Conservation (phyloP, 1,140 invertebrate species). For the Tribolium castaneum region DNA sequence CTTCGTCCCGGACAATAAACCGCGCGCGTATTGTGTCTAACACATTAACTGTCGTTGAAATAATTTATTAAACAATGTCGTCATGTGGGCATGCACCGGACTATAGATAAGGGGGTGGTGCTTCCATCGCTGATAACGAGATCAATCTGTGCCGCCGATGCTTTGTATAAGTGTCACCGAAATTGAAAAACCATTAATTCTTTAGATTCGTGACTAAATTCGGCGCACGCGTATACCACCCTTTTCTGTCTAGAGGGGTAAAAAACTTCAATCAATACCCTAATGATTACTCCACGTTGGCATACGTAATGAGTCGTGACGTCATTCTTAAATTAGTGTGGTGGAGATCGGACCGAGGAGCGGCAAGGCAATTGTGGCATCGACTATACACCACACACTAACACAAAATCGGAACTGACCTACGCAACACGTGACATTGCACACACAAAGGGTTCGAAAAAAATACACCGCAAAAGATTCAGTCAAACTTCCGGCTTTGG, state of each 20-base stretch:
- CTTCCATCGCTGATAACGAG: constrained; percentile 26
- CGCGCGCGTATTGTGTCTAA: not conserved
- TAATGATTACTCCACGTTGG: constrained; percentile 60
- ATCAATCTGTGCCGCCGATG: constrained; percentile 27
- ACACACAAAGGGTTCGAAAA: not conserved
- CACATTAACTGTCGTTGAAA: constrained; percentile 25
- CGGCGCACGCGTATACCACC: constrained; percentile 52
- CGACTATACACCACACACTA: not conserved
- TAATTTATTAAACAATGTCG: constrained; percentile 31
- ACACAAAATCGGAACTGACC: constrained; percentile 8
- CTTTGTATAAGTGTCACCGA: constrained; percentile 49
- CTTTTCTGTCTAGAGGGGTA: constrained; percentile 49
- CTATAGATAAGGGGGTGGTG: not conserved
- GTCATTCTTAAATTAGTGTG: constrained; percentile 58
- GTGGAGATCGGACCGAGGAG: not conserved
- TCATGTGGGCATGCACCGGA: not conserved
- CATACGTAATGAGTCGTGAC: constrained; percentile 61
- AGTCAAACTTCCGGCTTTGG: too few relatives aligned
- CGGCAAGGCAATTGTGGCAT: constrained; percentile 18
- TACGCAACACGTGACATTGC: not conserved
- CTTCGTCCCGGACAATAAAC: constrained; percentile 11
- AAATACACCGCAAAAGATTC: not conserved
- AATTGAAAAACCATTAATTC: constrained; percentile 60
- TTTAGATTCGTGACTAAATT: constrained; percentile 53
- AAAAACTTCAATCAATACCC: constrained; percentile 61